Evolutionary conservation across 2,888 invertebrate genomes (phyloP), one percentile per base, ranked within the genome.

Genomic region (Helobdella robusta): DNA sequence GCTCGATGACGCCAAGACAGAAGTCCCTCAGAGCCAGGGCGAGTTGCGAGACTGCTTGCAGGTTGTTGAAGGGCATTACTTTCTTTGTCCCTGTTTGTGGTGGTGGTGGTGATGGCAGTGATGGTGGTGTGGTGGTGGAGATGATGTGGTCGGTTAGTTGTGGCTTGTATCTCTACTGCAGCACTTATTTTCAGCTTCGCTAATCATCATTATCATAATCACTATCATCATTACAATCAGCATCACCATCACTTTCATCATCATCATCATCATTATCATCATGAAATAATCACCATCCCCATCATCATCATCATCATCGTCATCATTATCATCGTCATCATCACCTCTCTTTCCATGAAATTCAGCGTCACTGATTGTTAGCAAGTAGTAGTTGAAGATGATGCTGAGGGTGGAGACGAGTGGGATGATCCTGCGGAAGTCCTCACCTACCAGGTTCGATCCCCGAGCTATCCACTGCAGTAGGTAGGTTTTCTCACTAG

Each of bases 321-420:
- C 1, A 23, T 2, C 52, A 2, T 52, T 2, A 23, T 25, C n/a
- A 25, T 52, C 34, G 32, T 32, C 34, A 15, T 32, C 28, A 30
- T 61, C 58, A 32, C 52, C 20, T 30, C 70, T 65, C 32, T 69
- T 81, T 30, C 73, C 73, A 59, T 86, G 86, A 78, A 91, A 90
- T 79, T 91, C 91, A 0, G 86, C 86, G 76, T 91, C 91, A 73
- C 91, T 89, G 34, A 91, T 78, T 0, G 91, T 90, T 0, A 88
- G 86, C 59, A 91, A 84, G 2, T 89, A 82, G 46, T 89, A 82
- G 52, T 87, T 87, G 76, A 89, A 89, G 0, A 91, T 80, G 1
- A 89, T 86, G 76, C 89, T 89, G 79, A 92, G 91, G 0, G 89
- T 86, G 0, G 89, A 87, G 40, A 91, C 76, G 0, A 89, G 83